Evolutionary conservation across 2,888 invertebrate species (phyloP), one percentile per base, ranked within the genome.

Genomic region (Noctua comes): DNA sequence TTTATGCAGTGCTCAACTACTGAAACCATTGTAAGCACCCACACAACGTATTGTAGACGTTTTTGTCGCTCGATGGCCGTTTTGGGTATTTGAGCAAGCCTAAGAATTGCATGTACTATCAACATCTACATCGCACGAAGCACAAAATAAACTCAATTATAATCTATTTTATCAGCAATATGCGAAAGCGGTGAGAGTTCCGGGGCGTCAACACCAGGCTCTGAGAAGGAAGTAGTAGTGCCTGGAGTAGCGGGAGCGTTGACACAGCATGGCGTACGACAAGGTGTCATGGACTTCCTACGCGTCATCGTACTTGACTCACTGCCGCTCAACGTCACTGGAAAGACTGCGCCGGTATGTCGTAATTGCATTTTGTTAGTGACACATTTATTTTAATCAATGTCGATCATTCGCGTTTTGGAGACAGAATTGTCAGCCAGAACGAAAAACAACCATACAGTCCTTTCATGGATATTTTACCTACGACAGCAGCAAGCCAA

Each of bases 241-340:
- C 95, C 97, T 0, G 92, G 94, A 73, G 94, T 93, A 5, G 93
- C 96, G 0, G 97, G 96, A 1, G 90, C 93, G 1, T 95, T 98
- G 73, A 98, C 98, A 2, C 97, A 97, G 84, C 99, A 99, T 93
- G 97, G 98, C 0, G 99, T 98, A 2, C 97, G 99, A 68, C 98
- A 98, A 91, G 98, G 98, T 90, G 98, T 99, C 46, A 98, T 99
- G 97, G 99, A 99, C 95, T 99, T 99, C 93, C 96, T 99, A 73
- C 97, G 99, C 75, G 99, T 99, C 21, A 98, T 99, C 79, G 98
- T 99, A 2, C 98, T 99, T 0, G 99, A 99, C 95, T 99, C 99
- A 0, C 97, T 99, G 71, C 98, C 99, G 64, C 96, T 99, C 72
- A 98, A 98, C 72, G 97, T 98, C 36, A 98, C 98, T 27, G 98